Conservation (phyloP, 2,797 vertebrate species). For the Melanotaenia pygmaea region DNA sequence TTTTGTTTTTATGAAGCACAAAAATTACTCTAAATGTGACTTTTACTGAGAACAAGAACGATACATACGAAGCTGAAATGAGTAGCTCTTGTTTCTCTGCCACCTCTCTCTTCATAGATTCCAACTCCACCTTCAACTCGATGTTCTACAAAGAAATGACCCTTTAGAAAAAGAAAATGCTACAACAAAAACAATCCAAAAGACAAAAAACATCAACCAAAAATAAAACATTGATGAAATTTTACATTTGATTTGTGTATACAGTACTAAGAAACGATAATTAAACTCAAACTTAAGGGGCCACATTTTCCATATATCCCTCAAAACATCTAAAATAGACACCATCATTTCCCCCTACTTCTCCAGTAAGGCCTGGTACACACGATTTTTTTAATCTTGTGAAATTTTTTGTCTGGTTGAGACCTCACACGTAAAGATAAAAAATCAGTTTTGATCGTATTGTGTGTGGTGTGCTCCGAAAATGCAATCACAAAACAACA, state of each 20-base stretch:
- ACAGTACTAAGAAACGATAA: not conserved
- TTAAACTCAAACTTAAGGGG: not conserved
- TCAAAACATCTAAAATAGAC: not conserved
- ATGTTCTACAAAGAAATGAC: slow-evolving; percentile 87
- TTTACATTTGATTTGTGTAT: no score
- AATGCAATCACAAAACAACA: no score
- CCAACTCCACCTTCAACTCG: slow-evolving; percentile 96
- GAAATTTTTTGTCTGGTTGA: no score
- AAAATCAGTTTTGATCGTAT: no score
- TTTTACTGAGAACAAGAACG: not conserved
- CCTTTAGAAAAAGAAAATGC: slow-evolving; percentile 26
- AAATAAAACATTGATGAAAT: no score
- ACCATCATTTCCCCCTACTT: not conserved
- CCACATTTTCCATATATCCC: not conserved
- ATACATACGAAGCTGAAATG: slow-evolving; percentile 94
- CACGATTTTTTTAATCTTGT: no score
- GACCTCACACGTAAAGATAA: no score
- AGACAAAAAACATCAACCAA: no score
- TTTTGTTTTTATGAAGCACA: not conserved
- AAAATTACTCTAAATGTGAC: slow-evolving; percentile 5
- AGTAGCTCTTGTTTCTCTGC: slow-evolving; percentile 94
- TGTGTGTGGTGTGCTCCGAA: no score
- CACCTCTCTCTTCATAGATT: slow-evolving; percentile 94
- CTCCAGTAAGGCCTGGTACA: no score
- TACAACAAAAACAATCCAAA: not conserved